phyloP scores from a whole-genome alignment of 1,140 invertebrate species.

The Harlomillsia oculata region DNA sequence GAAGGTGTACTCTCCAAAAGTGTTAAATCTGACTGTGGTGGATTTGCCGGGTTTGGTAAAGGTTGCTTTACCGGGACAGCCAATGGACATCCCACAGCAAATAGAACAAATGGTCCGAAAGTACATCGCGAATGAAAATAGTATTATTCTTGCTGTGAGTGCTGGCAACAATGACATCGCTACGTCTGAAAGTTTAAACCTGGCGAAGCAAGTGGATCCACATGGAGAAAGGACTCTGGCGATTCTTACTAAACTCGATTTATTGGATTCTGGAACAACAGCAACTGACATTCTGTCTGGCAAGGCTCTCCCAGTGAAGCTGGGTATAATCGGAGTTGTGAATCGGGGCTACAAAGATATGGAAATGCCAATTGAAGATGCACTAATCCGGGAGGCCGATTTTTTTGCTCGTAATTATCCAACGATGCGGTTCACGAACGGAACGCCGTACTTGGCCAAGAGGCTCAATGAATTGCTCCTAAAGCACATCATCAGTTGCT shows the following conservation, averaged over 20 bases:
- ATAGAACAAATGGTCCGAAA: conserved; percentile 68
- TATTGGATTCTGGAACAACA: conserved; percentile 96
- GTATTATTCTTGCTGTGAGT: conserved; percentile 7
- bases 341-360: conserved; percentile 98
- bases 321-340: conserved; percentile 95
- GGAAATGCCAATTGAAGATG: conserved; percentile 70
- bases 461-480: conserved; percentile 92
- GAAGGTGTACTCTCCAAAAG: conserved; percentile 6
- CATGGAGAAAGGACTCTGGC: conserved; percentile 88
- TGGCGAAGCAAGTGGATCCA: conserved; percentile 86
- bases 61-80: conserved; percentile 80
- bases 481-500: conserved; percentile 95
- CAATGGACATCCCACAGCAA: conserved; percentile 77
- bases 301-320: conserved; percentile 92
- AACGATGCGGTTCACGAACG: conserved; percentile 85
- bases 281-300: conserved; percentile 97
- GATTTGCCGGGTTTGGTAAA: conserved; percentile 21
- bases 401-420: conserved; percentile 95
- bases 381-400: conserved; percentile 82
- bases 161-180: conserved; percentile 95
- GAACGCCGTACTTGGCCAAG: conserved; percentile 89
- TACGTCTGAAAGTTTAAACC: conserved; percentile 86
- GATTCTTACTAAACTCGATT: conserved; percentile 96
- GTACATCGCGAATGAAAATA: conserved; percentile 52
- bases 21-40: conserved; percentile 7